Conservation (phyloP, 2,113 vertebrate species). For the Turdus rufiventris region DNA sequence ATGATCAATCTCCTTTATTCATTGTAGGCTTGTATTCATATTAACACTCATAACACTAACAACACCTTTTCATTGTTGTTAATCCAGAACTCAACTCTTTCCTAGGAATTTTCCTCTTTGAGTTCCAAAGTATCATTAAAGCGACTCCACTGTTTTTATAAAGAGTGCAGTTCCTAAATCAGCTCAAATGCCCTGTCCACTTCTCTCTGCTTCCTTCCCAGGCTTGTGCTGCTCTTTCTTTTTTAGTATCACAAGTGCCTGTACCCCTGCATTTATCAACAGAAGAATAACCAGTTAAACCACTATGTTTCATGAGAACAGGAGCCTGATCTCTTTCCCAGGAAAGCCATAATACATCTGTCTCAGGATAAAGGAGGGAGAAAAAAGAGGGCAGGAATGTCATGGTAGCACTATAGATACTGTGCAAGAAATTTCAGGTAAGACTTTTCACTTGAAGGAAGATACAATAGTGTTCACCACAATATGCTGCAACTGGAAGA, state of each 20-base stretch:
- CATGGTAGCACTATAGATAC: background rate
- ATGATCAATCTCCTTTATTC: background rate
- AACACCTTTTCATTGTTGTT: background rate
- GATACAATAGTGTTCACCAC: background rate
- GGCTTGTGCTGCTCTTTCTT: background rate
- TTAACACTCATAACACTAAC: background rate
- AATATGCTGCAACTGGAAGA: background rate
- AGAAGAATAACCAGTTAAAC: background rate
- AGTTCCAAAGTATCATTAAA: background rate
- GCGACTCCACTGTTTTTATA: background rate
- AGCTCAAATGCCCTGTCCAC: background rate
- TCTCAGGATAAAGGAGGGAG: background rate
- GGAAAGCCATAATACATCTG: background rate
- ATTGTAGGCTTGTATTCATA: background rate
- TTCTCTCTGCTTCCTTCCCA: background rate
- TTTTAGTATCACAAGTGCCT: background rate
- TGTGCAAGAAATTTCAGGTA: background rate
- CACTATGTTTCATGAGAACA: background rate
- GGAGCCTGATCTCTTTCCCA: background rate
- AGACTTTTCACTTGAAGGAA: background rate
- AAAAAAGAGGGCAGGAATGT: background rate
- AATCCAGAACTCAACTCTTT: background rate
- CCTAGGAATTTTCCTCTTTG: background rate
- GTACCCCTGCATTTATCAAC: background rate
- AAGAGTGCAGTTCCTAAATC: background rate